Evolutionary conservation across 2,888 invertebrate genomes (phyloP).

Genomic region (Frankliniella intonsa): DNA sequence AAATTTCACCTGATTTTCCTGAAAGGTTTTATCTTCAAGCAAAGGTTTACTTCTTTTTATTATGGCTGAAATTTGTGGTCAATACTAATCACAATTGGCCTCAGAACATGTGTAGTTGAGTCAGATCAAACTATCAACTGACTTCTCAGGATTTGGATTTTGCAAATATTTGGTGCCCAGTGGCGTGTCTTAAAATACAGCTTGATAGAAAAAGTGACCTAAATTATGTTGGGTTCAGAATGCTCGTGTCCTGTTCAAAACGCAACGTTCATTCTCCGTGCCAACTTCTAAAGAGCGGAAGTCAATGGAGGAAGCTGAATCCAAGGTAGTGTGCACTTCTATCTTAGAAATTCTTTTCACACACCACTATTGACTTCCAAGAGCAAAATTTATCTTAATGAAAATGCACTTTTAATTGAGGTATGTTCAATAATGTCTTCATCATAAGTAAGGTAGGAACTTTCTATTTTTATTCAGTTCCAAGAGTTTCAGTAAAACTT

Average conservation of each 20-base stretch:
- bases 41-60: too few relatives aligned
- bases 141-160: background rate
- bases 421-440: background rate
- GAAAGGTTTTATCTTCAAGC: too few relatives aligned
- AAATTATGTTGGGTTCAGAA: conserved; percentile 44
- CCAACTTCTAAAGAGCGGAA: conserved; percentile 78
- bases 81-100: background rate
- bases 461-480: background rate
- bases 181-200: background rate
- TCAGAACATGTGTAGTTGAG: background rate
- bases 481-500: too few relatives aligned
- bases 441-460: background rate
- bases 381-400: background rate
- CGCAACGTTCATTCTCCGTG: conserved; percentile 88
- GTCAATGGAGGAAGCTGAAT: conserved; percentile 48
- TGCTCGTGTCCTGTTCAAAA: conserved; percentile 80
- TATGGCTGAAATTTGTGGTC: background rate
- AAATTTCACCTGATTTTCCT: too few relatives aligned
- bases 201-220: background rate
- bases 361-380: conserved; percentile 1
- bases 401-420: background rate
- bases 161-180: too few relatives aligned
- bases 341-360: conserved; percentile 23
- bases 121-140: background rate
- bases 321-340: conserved; percentile 45